Conservation (phyloP, 1,140 invertebrate species). For the Zaprionus davidi region DNA sequence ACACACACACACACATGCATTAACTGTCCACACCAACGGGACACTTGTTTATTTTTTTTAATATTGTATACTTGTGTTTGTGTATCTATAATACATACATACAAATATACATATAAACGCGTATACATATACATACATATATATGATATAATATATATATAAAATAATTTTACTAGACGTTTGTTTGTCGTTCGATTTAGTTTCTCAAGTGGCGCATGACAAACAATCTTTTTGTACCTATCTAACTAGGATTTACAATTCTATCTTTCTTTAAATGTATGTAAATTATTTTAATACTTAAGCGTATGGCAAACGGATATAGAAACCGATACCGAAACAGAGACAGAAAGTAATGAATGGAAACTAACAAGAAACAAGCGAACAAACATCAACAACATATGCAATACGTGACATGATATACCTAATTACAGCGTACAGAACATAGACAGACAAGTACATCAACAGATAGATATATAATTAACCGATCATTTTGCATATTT, state of each 20-base stretch:
- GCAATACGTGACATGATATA: slow-evolving; percentile 61
- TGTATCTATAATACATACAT: slow-evolving; percentile 11
- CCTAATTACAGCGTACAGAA: slow-evolving; percentile 17
- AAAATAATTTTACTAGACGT: slow-evolving; percentile 24
- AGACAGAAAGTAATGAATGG: slow-evolving; percentile 1
- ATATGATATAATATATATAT: slow-evolving; percentile 11
- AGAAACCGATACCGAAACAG: slow-evolving; percentile 10
- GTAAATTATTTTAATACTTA: slow-evolving; percentile 50
- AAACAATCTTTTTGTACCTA: slow-evolving; percentile 55
- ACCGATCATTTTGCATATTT: slow-evolving; percentile 9
- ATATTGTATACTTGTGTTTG: slow-evolving; percentile 21
- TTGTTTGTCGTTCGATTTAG: slow-evolving; percentile 43
- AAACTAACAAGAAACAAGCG: slow-evolving; percentile 15
- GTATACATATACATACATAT: slow-evolving; percentile 22
- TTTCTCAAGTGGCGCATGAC: slow-evolving; percentile 34
- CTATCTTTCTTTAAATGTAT: slow-evolving; percentile 46
- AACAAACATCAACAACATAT: slow-evolving; percentile 54
- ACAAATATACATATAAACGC: slow-evolving; percentile 19
- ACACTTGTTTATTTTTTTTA: slow-evolving; percentile 39
- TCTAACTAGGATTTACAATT: slow-evolving; percentile 46
- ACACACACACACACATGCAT: slow-evolving; percentile 12
- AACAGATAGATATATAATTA: slow-evolving; percentile 1
- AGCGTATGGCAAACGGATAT: slow-evolving; percentile 25
- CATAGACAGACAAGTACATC: slow-evolving; percentile 10
- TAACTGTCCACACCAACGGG: slow-evolving; percentile 29